Evolutionary conservation across 2,888 invertebrate species (phyloP).

Genomic region (Acholoe squamosa): DNA sequence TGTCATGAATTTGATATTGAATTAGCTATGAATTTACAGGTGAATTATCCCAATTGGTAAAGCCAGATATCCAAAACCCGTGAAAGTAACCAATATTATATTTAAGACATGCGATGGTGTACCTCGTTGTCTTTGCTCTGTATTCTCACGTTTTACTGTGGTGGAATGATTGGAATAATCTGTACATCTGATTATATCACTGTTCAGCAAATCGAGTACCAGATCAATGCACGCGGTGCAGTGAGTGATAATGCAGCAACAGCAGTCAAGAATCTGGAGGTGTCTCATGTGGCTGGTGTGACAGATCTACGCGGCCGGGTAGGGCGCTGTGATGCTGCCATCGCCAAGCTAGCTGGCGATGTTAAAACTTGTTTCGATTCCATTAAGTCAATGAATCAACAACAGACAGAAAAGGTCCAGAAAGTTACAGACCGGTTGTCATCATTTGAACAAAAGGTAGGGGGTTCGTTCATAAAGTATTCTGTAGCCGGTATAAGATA

Average conservation of each 20-base stretch:
- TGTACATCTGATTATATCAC: neutral
- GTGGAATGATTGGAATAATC: no score
- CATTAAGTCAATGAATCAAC: slow-evolving; percentile 75
- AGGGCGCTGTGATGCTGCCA: slow-evolving; percentile 82
- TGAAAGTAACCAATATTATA: no score
- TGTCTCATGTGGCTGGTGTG: slow-evolving; percentile 81
- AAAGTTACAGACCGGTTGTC: slow-evolving; percentile 77
- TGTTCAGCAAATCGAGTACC: slow-evolving; percentile 78
- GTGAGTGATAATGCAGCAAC: slow-evolving; percentile 76
- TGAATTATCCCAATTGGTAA: no score
- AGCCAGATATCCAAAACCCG: no score
- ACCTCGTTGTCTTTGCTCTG: no score
- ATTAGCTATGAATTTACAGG: no score
- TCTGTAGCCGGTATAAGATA: no score
- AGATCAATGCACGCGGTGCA: slow-evolving; percentile 76
- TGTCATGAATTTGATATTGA: no score
- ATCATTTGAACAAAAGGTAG: slow-evolving; percentile 79
- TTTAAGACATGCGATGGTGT: no score
- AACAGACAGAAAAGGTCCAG: slow-evolving; percentile 76
- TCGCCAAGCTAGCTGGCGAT: slow-evolving; percentile 79
- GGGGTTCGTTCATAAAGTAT: no score
- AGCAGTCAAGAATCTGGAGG: slow-evolving; percentile 81
- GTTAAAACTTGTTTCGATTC: slow-evolving; percentile 76
- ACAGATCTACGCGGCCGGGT: slow-evolving; percentile 82
- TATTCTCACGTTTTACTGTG: no score